Evolutionary conservation across 1,140 invertebrate genomes (phyloP), one percentile per base, ranked within the genome.

Genomic region (Drosophila teissieri): DNA sequence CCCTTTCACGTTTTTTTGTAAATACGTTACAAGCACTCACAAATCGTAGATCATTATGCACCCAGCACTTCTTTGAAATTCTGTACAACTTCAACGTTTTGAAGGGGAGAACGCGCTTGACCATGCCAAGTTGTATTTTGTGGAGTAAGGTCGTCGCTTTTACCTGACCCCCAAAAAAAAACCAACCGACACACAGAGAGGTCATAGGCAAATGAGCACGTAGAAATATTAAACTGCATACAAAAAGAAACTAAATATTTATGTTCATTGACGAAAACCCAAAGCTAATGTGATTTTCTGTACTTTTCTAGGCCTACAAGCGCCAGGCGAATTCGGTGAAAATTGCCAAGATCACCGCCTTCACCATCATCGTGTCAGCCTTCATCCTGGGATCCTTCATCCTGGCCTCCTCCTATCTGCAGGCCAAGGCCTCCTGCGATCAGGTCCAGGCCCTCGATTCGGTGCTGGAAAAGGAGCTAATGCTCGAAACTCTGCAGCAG

Each of bases 301-400:
- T 27, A 17, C 14, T 68, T 84, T 93, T 93, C 0, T 93, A 97
- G 96, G 96, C 96, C 17, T 97, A 97, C 93, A 95, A 92, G 44
- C 92, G 93, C 37, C 94, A 94, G 78, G 95, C 95, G 49, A 94
- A 95, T 12, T 95, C 96, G 42, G 95, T 97, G 14, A 96, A 97
- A 92, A 96, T 97, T 54, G 95, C 96, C 3, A 95, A 95, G 91
- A 97, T 97, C 81, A 95, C 95, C 14, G 96, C 96, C 17, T 93
- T 96, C 56, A 97, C 96, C 48, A 93, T 97, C 56, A 94, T 97
- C 53, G 94, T 95, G 0, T 95, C 96, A 37, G 95, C 96, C 7
- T 94, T 97, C 70, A 94, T 97, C 45, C 92, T 97, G 68, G 96
- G 96, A 27, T 93, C 95, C 57, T 96, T 96, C 90, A 96, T 97